These are phyloP conservation scores for Paralichthys olivaceus DNA, from an alignment of 2,113 vertebrate species.

Conservation along the genomic window DNA sequence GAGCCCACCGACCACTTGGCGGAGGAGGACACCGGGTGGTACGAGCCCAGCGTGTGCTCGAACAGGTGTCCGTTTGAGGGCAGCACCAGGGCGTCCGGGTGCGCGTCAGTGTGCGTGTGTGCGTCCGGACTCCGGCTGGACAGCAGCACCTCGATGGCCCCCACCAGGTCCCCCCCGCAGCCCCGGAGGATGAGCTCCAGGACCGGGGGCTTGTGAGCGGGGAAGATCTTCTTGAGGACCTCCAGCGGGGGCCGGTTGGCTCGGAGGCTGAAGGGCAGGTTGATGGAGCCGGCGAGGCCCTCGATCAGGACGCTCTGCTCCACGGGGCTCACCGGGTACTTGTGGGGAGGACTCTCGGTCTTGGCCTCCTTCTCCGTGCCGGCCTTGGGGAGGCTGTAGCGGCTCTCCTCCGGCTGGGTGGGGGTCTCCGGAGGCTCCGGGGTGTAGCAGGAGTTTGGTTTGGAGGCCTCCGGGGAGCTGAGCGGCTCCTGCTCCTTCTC, in stretches of 20 bases:
- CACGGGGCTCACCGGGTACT: constrained; percentile 79
- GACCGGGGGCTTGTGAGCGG: constrained; percentile 93
- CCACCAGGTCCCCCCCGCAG: constrained; percentile 94
- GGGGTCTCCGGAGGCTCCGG: constrained; percentile 89
- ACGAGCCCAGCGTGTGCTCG: constrained; percentile 91
- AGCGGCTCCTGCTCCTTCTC: constrained; percentile 91
- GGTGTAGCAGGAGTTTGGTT: constrained; percentile 87
- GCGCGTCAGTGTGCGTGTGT: constrained; percentile 53
- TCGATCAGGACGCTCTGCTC: constrained; percentile 92
- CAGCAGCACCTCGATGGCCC: constrained; percentile 95
- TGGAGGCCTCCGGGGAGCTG: constrained; percentile 90
- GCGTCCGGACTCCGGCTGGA: constrained; percentile 86
- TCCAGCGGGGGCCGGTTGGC: constrained; percentile 95
- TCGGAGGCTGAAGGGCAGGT: constrained; percentile 91
- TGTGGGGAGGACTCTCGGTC: constrained; percentile 82
- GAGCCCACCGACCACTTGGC: constrained; percentile 98
- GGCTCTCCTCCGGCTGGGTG: constrained; percentile 85
- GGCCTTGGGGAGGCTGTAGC: constrained; percentile 84
- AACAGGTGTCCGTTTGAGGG: constrained; percentile 91
- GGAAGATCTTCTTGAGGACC: constrained; percentile 97
- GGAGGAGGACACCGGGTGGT: constrained; percentile 91
- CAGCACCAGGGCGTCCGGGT: constrained; percentile 85
- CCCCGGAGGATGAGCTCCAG: constrained; percentile 96
- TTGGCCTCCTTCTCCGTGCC: constrained; percentile 80
- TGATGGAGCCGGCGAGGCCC: constrained; percentile 90